A percentile compares a stretch with the other conserved stretches of the same genome.
phyloP scores from a whole-genome alignment of 2,888 invertebrate species.

The Monoplex corrugatus region DNA sequence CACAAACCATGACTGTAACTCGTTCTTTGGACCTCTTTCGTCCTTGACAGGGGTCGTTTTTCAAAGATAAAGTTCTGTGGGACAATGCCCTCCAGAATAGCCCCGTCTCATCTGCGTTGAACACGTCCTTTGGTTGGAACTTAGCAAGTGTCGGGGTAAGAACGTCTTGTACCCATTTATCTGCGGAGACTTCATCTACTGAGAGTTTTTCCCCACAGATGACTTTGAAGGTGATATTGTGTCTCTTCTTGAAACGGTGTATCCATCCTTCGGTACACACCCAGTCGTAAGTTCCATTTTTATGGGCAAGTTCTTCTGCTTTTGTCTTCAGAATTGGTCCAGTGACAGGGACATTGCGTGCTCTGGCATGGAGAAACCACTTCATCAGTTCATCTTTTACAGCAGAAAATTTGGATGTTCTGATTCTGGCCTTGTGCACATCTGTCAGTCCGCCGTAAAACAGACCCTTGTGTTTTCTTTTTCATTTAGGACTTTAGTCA shows the following conservation, averaged over 20 bases:
- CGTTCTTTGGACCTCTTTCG: conserved; percentile 55
- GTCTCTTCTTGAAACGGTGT: conserved; percentile 37
- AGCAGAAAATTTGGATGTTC: too few relatives aligned
- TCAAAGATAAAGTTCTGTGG: conserved; percentile 47
- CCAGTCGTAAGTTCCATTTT: neutral
- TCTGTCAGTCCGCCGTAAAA: too few relatives aligned
- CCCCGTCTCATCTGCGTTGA: conserved; percentile 56
- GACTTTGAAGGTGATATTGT: neutral
- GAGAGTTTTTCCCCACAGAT: neutral
- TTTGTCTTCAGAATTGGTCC: neutral
- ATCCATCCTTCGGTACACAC: conserved; percentile 38
- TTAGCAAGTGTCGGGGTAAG: conserved; percentile 10
- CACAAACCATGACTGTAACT: conserved; percentile 52
- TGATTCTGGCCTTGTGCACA: too few relatives aligned
- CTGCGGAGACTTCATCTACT: neutral
- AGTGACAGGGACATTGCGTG: too few relatives aligned
- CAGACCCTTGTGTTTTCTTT: too few relatives aligned
- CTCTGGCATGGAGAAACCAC: too few relatives aligned
- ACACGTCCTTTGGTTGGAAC: conserved; percentile 52
- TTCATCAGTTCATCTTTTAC: too few relatives aligned
- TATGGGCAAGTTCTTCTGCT: neutral
- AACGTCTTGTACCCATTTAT: conserved; percentile 29
- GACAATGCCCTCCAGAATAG: conserved; percentile 56
- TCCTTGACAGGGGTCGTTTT: too few relatives aligned
- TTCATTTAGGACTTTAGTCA: too few relatives aligned